Evolutionary conservation across 1,140 invertebrate genomes (phyloP).

Genomic region (Platyura marginata): DNA sequence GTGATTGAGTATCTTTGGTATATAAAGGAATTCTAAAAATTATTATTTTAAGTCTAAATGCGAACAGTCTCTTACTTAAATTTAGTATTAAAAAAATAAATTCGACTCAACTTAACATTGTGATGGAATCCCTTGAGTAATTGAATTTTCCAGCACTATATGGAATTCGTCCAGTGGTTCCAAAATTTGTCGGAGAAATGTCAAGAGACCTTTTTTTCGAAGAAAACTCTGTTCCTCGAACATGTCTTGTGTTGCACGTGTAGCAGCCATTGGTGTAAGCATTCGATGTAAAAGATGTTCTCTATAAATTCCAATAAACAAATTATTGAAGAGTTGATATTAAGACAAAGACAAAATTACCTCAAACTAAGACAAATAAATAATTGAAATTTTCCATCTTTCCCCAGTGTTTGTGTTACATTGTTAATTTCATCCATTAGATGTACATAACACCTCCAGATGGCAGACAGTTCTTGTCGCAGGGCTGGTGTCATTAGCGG

Average conservation of each 20-base stretch:
- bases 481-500: constrained; percentile 17
- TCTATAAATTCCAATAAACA: constrained; percentile 40
- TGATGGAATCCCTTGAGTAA: constrained; percentile 77
- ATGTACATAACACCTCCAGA: constrained; percentile 58
- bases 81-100: too few relatives aligned
- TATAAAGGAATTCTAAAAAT: too few relatives aligned
- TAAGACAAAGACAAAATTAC: constrained; percentile 27
- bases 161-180: constrained; percentile 84
- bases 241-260: constrained; percentile 75
- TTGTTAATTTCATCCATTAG: constrained; percentile 69
- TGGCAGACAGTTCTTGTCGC: constrained; percentile 41
- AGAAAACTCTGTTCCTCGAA: constrained; percentile 93
- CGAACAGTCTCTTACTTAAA: too few relatives aligned
- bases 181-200: constrained; percentile 81
- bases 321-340: too few relatives aligned
- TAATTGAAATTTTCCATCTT: constrained; percentile 95
- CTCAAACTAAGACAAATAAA: constrained; percentile 83
- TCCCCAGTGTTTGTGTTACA: constrained; percentile 72
- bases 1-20: too few relatives aligned
- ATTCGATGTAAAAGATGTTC: constrained; percentile 84
- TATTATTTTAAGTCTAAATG: too few relatives aligned
- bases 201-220: constrained; percentile 61
- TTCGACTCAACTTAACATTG: constrained; percentile 14
- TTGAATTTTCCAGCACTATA: constrained; percentile 81
- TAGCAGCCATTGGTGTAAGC: constrained; percentile 68